Percentiles rank a stretch among this genome's conserved stretches.
Conservation (phyloP, 1,140 invertebrate genomes). For the Dendrolimus kikuchii region DNA sequence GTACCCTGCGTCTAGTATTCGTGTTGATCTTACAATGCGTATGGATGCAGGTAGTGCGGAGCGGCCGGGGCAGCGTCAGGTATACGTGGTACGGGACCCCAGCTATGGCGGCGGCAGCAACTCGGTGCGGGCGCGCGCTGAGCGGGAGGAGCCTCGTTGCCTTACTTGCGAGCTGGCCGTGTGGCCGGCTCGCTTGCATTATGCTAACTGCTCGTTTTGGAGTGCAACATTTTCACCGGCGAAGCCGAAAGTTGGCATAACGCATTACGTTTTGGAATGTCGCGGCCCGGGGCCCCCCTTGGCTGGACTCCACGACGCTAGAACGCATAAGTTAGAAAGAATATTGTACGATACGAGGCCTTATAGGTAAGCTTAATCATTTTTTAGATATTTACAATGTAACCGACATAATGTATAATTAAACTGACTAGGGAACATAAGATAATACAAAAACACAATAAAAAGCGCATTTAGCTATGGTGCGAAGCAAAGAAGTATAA, state of each 20-base stretch:
- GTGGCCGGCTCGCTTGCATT: constrained; percentile 82
- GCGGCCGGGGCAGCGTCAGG: constrained; percentile 86
- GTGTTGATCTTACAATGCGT: no score
- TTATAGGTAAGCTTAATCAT: constrained; percentile 59
- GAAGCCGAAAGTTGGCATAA: constrained; percentile 68
- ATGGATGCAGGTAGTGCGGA: constrained; percentile 77
- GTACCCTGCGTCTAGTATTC: no score
- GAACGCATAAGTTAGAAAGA: constrained; percentile 80
- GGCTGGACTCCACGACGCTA: constrained; percentile 81
- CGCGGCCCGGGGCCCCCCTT: constrained; percentile 85
- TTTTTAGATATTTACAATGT: neutral
- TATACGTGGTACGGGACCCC: constrained; percentile 85
- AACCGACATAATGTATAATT: neutral
- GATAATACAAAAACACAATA: no score
- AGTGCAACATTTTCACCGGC: constrained; percentile 78
- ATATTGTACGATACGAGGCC: constrained; percentile 83
- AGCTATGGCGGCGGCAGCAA: constrained; percentile 57
- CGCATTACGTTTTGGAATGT: constrained; percentile 85
- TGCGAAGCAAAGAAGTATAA: no score
- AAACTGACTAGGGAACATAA: no score
- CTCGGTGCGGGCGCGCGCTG: constrained; percentile 78
- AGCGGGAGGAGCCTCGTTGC: constrained; percentile 82
- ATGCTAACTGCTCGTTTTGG: constrained; percentile 87
- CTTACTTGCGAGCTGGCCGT: constrained; percentile 85
- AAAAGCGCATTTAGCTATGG: no score